A percentile compares a stretch with the other conserved stretches of the same genome.
phyloP scores from a whole-genome alignment of 1,140 invertebrate genomes.

The Oedothorax gibbosus region DNA sequence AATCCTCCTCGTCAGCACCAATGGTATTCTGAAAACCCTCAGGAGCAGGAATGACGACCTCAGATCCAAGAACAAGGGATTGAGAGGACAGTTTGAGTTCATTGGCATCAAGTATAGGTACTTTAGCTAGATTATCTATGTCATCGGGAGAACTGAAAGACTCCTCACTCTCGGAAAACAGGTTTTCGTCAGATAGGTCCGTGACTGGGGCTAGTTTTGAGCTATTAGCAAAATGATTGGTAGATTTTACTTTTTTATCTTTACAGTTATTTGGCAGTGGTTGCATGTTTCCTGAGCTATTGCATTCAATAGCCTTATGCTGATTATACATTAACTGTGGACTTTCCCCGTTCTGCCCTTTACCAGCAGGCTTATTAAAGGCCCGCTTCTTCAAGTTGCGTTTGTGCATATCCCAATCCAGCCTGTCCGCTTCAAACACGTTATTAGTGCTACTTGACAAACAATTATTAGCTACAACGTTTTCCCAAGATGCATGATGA shows the following conservation, averaged over 20 bases:
- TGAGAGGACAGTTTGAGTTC: conserved; percentile 50
- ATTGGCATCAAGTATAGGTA: conserved; percentile 36
- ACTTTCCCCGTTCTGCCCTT: conserved; percentile 14
- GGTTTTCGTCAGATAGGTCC: conserved; percentile 49
- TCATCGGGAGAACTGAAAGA: conserved; percentile 46
- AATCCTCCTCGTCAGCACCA: conserved; percentile 66
- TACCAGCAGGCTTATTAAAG: conserved; percentile 22
- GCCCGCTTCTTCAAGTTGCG: conserved; percentile 46
- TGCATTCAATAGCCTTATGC: conserved; percentile 31
- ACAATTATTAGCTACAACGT: conserved; percentile 48
- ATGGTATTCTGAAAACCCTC: conserved; percentile 60
- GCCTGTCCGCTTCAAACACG: conserved; percentile 47
- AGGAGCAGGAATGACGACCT: conserved; percentile 54
- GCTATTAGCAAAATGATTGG: conserved; percentile 11
- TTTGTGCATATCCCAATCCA: conserved; percentile 48
- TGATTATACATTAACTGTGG: conserved; percentile 44
- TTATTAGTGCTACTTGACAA: conserved; percentile 8
- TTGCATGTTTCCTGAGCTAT: conserved; percentile 5
- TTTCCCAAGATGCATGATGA: conserved; percentile 57
- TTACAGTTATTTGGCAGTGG: conserved; percentile 1
- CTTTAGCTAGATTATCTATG: conserved; percentile 27
- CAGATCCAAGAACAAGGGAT: conserved; percentile 33
- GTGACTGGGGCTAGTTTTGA: conserved; percentile 52
- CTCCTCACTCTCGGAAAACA: conserved; percentile 53
- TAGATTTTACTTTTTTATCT: conserved; percentile 42